Base-by-base conservation (phyloP, 1,140 invertebrate species). In the Monomorium pharaonis region DNA sequence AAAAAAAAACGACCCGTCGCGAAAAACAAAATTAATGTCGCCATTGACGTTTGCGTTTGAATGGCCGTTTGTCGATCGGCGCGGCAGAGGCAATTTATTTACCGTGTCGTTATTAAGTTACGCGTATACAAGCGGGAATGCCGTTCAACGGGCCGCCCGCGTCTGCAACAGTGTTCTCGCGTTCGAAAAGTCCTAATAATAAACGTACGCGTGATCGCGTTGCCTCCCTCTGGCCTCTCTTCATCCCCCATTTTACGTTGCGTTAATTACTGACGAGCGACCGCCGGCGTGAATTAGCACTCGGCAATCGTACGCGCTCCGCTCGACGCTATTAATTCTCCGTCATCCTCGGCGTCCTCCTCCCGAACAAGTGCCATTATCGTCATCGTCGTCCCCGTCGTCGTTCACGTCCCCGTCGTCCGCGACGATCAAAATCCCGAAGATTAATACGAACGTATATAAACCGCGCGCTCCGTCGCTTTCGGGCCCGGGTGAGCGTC, bases 241-340 rank as follows among this genome's bases (percentile, higher is more conserved):
- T n/a, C n/a, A n/a, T 30, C 33, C 18, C 72, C 0, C 47, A 58
- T 37, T 37, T 30, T n/a, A 3, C 49, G 24, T 18, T 30, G 62
- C 51, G 24, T 69, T 72, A 80, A 63, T 84, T 58, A 60, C 30
- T 44, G 18, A 12, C 54, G 10, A 51, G 18, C 16, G 24, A 72
- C n/a, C 27, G 69, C 44, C 62, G 27, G 5, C 72, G 56, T 65
- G 67, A 88, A 88, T 88, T 85, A 56, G 51, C 67, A 72, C 72
- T 33, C 54, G n/a, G 49, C 27, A 14, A n/a, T 65, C 77, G n/a
- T 42, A 30, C 44, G 3, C 56, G 56, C 37, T 60, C 42, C 27
- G 63, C 54, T 76, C 51, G 58, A 83, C 83, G 63, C 80, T 74
- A 88, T 88, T 88, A 88, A 88, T 88, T 72, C 74, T 37, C 21